These are phyloP conservation scores for Bergia sp. DNA, from an alignment of 92 coral and sea anemone species.

Conservation along the genomic window DNA sequence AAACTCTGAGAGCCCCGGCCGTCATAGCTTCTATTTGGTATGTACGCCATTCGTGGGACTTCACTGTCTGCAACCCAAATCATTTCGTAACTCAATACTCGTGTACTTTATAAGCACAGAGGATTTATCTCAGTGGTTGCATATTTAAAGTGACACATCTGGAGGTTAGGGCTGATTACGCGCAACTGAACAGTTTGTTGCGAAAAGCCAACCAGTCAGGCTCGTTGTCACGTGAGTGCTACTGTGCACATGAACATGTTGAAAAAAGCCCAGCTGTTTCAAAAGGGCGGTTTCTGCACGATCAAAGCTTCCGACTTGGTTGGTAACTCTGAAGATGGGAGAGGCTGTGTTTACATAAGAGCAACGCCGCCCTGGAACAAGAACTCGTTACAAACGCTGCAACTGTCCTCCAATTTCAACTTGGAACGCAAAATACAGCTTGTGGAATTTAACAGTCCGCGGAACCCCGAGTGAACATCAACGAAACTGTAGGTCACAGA, in stretches of 20 bases:
- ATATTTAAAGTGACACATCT: too few relatives aligned
- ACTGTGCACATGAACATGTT: not conserved
- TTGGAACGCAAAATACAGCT: not conserved
- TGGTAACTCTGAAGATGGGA: not conserved
- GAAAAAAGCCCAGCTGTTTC: too few relatives aligned
- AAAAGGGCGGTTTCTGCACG: too few relatives aligned
- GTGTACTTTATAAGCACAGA: not conserved
- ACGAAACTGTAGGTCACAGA: not conserved
- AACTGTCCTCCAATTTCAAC: too few relatives aligned
- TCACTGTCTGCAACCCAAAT: not conserved
- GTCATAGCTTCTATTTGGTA: not conserved
- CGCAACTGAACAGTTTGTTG: not conserved
- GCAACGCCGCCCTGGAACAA: not conserved
- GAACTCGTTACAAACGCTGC: not conserved
- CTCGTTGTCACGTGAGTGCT: not conserved
- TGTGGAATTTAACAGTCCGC: not conserved
- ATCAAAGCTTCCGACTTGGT: not conserved
- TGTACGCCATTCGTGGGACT: not conserved
- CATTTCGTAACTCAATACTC: not conserved
- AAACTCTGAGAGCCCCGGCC: not conserved
- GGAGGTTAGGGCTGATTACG: too few relatives aligned
- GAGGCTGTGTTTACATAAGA: not conserved
- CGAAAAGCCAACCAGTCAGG: not conserved
- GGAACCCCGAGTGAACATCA: not conserved
- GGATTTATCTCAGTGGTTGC: too few relatives aligned